These are phyloP conservation scores for Valencia hispanica DNA, from an alignment of 2,797 vertebrate species.

Conservation along the genomic window DNA sequence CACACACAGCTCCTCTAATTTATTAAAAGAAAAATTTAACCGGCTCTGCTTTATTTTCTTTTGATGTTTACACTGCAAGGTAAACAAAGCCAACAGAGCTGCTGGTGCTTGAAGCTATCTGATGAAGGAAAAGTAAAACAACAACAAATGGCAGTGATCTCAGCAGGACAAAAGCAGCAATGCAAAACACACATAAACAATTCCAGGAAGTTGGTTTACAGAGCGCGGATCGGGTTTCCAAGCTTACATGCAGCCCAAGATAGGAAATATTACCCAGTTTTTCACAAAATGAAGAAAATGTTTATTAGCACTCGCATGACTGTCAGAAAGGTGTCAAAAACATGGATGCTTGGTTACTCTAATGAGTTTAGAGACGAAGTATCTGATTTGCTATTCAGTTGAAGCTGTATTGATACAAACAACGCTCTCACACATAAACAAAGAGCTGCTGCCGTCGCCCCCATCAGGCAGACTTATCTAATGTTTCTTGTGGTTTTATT, in stretches of 20 bases:
- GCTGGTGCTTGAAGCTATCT: slow-evolving; percentile 32
- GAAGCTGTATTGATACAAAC: not conserved
- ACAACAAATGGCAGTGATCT: slow-evolving; percentile 46
- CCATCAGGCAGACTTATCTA: not conserved
- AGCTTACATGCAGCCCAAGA: slow-evolving; percentile 10
- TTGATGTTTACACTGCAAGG: slow-evolving; percentile 31
- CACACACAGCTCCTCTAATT: slow-evolving; percentile 16
- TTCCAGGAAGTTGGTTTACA: slow-evolving; percentile 55
- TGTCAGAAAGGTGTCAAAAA: not conserved
- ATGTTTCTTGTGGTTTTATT: not conserved
- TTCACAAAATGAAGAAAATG: slow-evolving; percentile 20
- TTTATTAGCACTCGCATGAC: slow-evolving; percentile 7
- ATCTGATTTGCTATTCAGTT: not conserved
- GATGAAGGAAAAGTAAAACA: slow-evolving; percentile 37
- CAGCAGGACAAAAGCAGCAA: slow-evolving; percentile 48
- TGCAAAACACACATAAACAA: slow-evolving; percentile 50
- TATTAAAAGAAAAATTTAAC: slow-evolving; percentile 26
- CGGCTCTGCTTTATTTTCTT: slow-evolving; percentile 5
- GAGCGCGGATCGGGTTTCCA: slow-evolving; percentile 31
- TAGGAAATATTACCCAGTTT: slow-evolving; percentile 26
- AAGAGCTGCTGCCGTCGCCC: no score
- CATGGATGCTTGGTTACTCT: slow-evolving; percentile 4
- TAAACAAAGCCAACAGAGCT: slow-evolving; percentile 55
- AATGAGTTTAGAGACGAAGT: not conserved
- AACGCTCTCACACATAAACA: no score